A percentile compares a stretch with the other conserved stretches of the same genome.
Evolutionary conservation across 2,113 vertebrate species (phyloP).

Genomic region (Tringa solitaria): DNA sequence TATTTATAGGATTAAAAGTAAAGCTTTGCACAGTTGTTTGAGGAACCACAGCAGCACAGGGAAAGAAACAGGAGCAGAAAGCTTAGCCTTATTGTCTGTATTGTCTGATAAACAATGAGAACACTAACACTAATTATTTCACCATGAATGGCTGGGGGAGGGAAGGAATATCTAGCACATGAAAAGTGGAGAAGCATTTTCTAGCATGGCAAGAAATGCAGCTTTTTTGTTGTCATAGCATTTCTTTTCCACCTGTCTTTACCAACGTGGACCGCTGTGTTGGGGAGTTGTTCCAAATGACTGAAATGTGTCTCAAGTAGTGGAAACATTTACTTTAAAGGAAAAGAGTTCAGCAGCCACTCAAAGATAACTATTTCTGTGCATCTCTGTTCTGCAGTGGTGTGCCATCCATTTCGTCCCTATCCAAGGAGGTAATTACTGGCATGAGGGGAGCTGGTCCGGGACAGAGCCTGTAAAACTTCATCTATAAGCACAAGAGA

Average conservation of each 20-base stretch:
- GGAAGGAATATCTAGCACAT: conserved; percentile 1
- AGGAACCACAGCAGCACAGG: conserved; percentile 64
- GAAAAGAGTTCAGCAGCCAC: neutral
- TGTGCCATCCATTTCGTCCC: neutral
- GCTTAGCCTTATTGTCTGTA: conserved; percentile 67
- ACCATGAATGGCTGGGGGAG: conserved; percentile 40
- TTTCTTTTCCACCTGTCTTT: neutral
- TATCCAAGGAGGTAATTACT: conserved; percentile 38
- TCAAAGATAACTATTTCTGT: neutral
- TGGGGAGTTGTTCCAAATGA: neutral
- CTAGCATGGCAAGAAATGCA: neutral
- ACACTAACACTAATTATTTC: conserved; percentile 69
- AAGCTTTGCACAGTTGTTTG: conserved; percentile 69
- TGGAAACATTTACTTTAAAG: neutral
- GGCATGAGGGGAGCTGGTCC: neutral
- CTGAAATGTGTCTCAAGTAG: neutral
- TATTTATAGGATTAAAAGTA: conserved; percentile 78
- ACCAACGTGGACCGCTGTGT: accelerated
- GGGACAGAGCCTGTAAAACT: neutral
- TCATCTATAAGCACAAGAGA: neutral
- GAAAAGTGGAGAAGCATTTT: neutral
- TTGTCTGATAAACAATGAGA: conserved; percentile 73
- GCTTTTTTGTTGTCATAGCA: neutral
- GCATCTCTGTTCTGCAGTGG: neutral
- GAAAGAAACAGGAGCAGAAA: conserved; percentile 62